Evolutionary conservation across 2,888 invertebrate genomes (phyloP), one percentile per base, ranked within the genome.

Genomic region (Aromia moschata): DNA sequence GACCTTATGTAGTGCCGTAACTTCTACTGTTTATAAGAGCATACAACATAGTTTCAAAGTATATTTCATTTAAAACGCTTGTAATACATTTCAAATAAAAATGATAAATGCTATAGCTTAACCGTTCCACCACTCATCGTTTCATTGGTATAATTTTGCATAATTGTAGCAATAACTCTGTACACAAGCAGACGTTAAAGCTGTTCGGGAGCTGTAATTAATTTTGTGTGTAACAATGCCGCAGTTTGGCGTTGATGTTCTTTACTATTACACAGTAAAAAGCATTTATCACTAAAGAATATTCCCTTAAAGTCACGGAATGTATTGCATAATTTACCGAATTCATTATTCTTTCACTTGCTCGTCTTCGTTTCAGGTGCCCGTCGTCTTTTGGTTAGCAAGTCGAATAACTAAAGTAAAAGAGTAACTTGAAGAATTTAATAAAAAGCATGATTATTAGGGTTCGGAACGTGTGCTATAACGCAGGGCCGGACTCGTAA

Each of bases 281-380:
- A 47, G 25, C 49, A 49, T 49, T 49, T 49, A 51, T 51, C 51
- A 38, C 40, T 30, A 25, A 51, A 51, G 40, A 51, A 51, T 40
- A 51, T 51, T 40, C 51, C 38, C 40, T 49, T 49, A 38, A 40
- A 51, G 51, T 51, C 51, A 51, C 40, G 51, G 12, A 51, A 51
- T 51, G 40, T 30, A 40, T 51, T 38, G 40, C 51, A 25, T 25
- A 25, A 9, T 51, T 25, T 51, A 25, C 51, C 25, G 15, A 25
- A 40, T 51, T 51, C 51, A 40, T 51, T 51, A 51, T 40, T 40
- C 51, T 25, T 49, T 49, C 10, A 11, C 25, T 33, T 11, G 33
- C n/a, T 33, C 33, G 5, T 7, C n/a, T 33, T 33, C 33, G 25
- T 7, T 25, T n/a, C n/a, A 25, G 25, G 25, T 25, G 3, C 7